phyloP scores from a whole-genome alignment of 2,797 vertebrate genomes.

The Acrocephalus scirpaceus region DNA sequence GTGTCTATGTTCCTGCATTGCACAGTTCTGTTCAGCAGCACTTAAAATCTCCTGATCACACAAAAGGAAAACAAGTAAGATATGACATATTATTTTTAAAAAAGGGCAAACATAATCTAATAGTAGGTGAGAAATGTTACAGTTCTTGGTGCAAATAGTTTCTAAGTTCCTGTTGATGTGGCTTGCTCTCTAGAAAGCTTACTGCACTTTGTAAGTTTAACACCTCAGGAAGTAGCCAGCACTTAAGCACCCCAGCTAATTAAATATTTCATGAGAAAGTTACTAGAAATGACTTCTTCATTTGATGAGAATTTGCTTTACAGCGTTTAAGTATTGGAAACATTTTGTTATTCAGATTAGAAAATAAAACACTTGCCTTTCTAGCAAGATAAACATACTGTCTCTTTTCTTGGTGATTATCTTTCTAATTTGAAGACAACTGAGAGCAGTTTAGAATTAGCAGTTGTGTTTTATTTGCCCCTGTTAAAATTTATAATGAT shows the following conservation, averaged over 20 bases:
- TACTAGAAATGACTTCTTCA: neutral
- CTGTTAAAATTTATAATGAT: neutral
- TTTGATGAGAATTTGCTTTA: neutral
- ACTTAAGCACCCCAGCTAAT: neutral
- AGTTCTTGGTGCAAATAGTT: neutral
- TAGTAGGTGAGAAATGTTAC: neutral
- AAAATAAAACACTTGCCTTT: neutral
- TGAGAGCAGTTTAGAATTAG: neutral
- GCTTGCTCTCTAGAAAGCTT: neutral
- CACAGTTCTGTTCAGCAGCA: conserved; percentile 85
- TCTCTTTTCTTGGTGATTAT: neutral
- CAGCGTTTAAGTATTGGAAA: neutral
- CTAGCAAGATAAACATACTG: neutral
- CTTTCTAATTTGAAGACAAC: neutral
- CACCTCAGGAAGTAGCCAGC: neutral
- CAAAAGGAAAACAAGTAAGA: conserved; percentile 83
- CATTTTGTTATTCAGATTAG: neutral
- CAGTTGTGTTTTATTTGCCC: neutral
- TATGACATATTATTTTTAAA: neutral
- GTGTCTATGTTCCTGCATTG: conserved; percentile 82
- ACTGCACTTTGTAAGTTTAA: neutral
- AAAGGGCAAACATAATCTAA: neutral
- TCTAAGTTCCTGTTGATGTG: neutral
- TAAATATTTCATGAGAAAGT: neutral
- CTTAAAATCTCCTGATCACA: conserved; percentile 81